Percentiles rank a stretch among this genome's conserved stretches.
Evolutionary conservation across 2,797 vertebrate genomes (phyloP).

Genomic region (Halcyon smyrnensis): DNA sequence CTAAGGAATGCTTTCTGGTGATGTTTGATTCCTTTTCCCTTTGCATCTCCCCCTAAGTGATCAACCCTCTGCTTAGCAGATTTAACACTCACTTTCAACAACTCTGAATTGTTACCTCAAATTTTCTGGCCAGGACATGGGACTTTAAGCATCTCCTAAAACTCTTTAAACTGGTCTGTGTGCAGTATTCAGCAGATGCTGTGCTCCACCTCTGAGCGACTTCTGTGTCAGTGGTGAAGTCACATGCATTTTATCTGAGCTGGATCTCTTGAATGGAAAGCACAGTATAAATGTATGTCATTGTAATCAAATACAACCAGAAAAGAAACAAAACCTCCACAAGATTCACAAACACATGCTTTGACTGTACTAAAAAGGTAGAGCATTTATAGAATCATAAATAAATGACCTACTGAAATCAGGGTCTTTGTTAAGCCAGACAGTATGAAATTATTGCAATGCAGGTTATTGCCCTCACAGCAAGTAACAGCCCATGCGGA

Average conservation of each 20-base stretch:
- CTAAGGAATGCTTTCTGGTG: not conserved
- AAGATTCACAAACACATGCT: not conserved
- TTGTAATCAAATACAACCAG: not conserved
- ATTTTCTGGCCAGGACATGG: not conserved
- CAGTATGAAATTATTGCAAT: not conserved
- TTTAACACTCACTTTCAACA: not conserved
- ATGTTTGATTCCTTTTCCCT: not conserved
- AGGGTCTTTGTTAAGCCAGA: conserved; percentile 10
- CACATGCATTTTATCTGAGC: not conserved
- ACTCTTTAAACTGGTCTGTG: not conserved
- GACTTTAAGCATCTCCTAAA: conserved; percentile 7
- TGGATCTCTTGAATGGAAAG: not conserved
- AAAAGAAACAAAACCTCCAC: not conserved
- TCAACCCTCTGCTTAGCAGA: not conserved
- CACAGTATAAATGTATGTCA: not conserved
- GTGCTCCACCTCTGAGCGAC: not conserved
- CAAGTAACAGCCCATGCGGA: conserved; percentile 18
- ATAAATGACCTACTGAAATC: conserved; percentile 18
- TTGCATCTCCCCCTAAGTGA: not conserved
- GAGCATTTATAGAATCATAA: conserved; percentile 13
- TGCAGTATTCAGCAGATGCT: not conserved
- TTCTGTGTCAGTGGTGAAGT: not conserved
- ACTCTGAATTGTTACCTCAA: not conserved
- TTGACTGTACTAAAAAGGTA: not conserved
- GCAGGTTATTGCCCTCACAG: conserved; percentile 31